A percentile compares a stretch with the other conserved stretches of the same genome.
These are phyloP conservation scores for Falco concolor DNA, from an alignment of 2,797 vertebrate genomes.

Conservation along the genomic window DNA sequence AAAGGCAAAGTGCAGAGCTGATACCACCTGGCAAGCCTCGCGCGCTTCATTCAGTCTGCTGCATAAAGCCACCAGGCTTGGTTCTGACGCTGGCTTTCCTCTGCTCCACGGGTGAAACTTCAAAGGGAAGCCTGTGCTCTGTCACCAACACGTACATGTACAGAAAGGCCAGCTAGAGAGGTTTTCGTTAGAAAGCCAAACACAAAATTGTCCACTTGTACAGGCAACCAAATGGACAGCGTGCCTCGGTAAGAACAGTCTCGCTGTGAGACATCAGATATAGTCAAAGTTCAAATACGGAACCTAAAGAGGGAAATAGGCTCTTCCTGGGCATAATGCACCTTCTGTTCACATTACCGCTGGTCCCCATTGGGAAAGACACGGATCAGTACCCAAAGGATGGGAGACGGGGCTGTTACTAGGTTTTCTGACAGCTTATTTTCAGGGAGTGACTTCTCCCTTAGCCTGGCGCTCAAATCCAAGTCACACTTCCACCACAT, in stretches of 20 bases:
- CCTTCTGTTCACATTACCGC: not conserved
- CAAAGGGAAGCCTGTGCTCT: not conserved
- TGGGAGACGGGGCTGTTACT: not conserved
- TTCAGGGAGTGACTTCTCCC: not conserved
- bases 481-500: not conserved
- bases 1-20: not conserved
- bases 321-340: not conserved
- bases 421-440: not conserved
- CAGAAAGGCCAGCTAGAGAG: not conserved
- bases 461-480: not conserved
- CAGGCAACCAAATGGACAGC: fast-evolving
- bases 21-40: not conserved
- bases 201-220: not conserved
- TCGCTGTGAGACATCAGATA: not conserved
- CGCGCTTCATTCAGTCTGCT: not conserved
- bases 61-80: not conserved
- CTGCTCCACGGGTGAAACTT: not conserved
- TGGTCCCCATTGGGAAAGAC: not conserved
- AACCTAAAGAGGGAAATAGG: not conserved
- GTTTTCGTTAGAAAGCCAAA: not conserved
- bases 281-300: not conserved
- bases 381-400: not conserved
- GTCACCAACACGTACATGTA: not conserved
- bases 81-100: not conserved
- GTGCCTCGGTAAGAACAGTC: not conserved